These are phyloP conservation scores for Entosphenus tridentatus DNA, from an alignment of 2,113 vertebrate genomes.

Conservation along the genomic window DNA sequence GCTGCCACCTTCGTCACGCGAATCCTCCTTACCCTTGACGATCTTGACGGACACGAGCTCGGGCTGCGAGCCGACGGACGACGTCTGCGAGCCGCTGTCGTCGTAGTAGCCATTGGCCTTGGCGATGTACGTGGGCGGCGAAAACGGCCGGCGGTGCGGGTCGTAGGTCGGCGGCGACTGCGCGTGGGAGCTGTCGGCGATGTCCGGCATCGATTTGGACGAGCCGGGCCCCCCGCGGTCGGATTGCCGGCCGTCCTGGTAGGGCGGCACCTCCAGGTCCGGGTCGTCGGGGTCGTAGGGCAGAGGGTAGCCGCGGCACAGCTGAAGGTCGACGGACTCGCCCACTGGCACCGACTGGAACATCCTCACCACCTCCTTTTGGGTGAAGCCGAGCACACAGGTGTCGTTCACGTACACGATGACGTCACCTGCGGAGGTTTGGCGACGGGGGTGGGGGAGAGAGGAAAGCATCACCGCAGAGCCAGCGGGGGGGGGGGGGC, in stretches of 20 bases:
- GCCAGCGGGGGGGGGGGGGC: no score
- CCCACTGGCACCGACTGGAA: conserved; percentile 95
- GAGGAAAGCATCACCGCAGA: no score
- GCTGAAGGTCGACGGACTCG: conserved; percentile 74
- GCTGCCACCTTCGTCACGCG: no score
- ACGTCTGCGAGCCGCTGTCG: conserved; percentile 88
- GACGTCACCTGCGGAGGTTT: conserved; percentile 59
- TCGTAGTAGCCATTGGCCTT: conserved; percentile 12
- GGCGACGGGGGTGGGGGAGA: not conserved
- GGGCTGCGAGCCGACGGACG: conserved; percentile 63
- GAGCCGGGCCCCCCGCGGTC: no score
- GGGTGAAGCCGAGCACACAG: conserved; percentile 89
- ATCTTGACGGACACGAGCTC: conserved; percentile 86
- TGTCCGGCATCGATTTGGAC: no score
- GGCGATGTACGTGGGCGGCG: no score
- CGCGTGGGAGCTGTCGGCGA: no score
- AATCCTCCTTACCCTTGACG: conserved; percentile 46
- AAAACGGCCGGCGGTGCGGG: no score
- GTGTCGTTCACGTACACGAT: conserved; percentile 96
- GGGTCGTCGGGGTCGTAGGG: conserved; percentile 85
- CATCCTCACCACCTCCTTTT: conserved; percentile 92
- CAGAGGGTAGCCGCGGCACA: conserved; percentile 84
- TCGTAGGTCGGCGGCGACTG: no score
- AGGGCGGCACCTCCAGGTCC: conserved; percentile 15
- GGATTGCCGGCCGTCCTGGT: no score